These are phyloP conservation scores for Orthonevra nobilis DNA, from an alignment of 2,888 invertebrate genomes.

Conservation along the genomic window DNA sequence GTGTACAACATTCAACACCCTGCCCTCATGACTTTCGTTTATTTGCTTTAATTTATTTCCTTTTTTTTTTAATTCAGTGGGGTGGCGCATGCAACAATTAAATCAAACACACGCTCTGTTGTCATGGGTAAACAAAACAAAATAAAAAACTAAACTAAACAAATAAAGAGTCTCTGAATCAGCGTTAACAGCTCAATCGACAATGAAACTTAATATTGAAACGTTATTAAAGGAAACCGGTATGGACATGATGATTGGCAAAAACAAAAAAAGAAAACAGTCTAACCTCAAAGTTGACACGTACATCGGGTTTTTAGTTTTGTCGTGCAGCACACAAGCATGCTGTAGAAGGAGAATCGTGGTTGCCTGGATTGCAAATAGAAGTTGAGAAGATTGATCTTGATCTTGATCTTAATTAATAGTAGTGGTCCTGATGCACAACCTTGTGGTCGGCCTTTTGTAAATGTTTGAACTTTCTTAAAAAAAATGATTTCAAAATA, in stretches of 20 bases:
- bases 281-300: constrained; percentile 15
- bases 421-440: too few relatives aligned
- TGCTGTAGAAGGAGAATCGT: too few relatives aligned
- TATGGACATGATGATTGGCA: not conserved
- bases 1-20: constrained; percentile 7
- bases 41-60: constrained; percentile 5
- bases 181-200: constrained; percentile 37
- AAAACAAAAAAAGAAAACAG: not conserved
- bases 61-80: not conserved
- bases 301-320: too few relatives aligned
- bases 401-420: too few relatives aligned
- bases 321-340: too few relatives aligned
- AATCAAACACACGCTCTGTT: constrained; percentile 26
- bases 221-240: constrained; percentile 6
- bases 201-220: constrained; percentile 40
- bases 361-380: too few relatives aligned
- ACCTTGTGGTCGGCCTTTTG: too few relatives aligned
- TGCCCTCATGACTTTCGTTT: not conserved
- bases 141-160: not conserved
- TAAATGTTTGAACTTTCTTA: too few relatives aligned
- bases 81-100: constrained; percentile 53
- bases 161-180: constrained; percentile 33
- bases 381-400: too few relatives aligned
- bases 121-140: constrained; percentile 29
- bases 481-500: too few relatives aligned